These are phyloP conservation scores for Penaeus monodon DNA, from an alignment of 2,888 invertebrate species.

Conservation along the genomic window DNA sequence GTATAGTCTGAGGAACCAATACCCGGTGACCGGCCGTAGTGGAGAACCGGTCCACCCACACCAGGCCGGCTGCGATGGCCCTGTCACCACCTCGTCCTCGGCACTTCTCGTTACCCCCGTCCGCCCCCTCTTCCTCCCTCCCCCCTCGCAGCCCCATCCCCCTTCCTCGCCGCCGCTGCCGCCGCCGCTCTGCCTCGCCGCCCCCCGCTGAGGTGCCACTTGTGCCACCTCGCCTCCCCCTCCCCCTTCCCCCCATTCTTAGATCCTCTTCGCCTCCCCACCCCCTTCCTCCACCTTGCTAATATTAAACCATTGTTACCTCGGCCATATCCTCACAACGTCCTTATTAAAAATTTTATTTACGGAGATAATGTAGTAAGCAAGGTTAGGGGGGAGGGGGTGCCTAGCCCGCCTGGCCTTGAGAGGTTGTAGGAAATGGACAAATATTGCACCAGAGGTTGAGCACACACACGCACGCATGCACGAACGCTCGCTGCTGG, in stretches of 20 bases:
- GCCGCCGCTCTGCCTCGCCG: neutral
- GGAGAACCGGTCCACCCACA: no score
- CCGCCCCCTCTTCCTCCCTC: neutral
- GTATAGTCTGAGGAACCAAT: no score
- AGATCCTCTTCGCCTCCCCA: neutral
- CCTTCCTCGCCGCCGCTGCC: neutral
- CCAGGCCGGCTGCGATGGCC: slow-evolving; percentile 15
- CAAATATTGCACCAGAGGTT: neutral
- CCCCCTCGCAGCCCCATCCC: neutral
- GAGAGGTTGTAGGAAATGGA: neutral
- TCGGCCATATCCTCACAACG: neutral
- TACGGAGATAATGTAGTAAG: no score
- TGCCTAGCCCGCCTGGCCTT: no score
- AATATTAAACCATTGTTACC: neutral
- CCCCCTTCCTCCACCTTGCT: neutral
- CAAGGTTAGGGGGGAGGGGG: no score
- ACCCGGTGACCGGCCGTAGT: no score
- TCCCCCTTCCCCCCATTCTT: neutral
- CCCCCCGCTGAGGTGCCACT: neutral
- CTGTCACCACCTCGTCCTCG: slow-evolving; percentile 38
- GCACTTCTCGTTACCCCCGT: slow-evolving; percentile 35
- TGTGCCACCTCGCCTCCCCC: neutral
- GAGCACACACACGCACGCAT: neutral
- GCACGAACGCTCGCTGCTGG: neutral
- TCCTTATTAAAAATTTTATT: no score